A percentile compares a stretch with the other conserved stretches of the same genome.
These are phyloP conservation scores for Poicephalus meyeri DNA, from an alignment of 2,113 vertebrate species.

Conservation along the genomic window DNA sequence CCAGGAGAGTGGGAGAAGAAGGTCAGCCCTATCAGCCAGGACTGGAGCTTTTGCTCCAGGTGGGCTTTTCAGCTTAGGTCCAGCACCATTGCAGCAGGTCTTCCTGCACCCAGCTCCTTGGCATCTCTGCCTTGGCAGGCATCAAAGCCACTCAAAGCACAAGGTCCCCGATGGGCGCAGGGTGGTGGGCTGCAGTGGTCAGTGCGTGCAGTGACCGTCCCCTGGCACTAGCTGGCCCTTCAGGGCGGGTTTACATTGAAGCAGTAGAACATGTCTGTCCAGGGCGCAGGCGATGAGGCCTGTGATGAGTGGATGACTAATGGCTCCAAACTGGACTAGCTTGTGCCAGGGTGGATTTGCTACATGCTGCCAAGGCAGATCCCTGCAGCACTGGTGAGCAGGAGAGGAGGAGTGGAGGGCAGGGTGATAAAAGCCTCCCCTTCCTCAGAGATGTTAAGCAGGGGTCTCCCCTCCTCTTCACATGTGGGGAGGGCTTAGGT, in stretches of 20 bases:
- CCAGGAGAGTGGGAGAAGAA: background rate
- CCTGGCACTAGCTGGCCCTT: background rate
- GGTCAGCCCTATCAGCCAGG: background rate
- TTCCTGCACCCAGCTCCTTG: background rate
- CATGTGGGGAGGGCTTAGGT: rapidly evolving
- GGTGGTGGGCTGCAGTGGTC: background rate
- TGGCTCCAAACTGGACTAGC: background rate
- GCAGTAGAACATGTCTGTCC: background rate
- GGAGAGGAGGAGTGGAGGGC: background rate
- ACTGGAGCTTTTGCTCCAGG: background rate
- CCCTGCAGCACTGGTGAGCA: rapidly evolving
- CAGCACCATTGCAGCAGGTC: background rate
- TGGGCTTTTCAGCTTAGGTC: background rate
- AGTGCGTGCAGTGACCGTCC: background rate
- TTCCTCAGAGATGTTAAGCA: background rate
- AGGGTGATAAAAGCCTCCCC: background rate
- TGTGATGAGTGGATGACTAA: background rate
- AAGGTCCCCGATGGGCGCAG: rapidly evolving
- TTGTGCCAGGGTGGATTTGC: rapidly evolving
- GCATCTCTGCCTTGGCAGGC: background rate
- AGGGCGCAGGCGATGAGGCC: background rate
- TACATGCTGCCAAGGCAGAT: rapidly evolving
- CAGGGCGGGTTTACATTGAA: background rate
- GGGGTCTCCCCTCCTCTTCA: background rate
- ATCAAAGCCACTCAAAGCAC: background rate